Conservation (phyloP, 2,113 vertebrate genomes). For the Chrysemys picta region DNA sequence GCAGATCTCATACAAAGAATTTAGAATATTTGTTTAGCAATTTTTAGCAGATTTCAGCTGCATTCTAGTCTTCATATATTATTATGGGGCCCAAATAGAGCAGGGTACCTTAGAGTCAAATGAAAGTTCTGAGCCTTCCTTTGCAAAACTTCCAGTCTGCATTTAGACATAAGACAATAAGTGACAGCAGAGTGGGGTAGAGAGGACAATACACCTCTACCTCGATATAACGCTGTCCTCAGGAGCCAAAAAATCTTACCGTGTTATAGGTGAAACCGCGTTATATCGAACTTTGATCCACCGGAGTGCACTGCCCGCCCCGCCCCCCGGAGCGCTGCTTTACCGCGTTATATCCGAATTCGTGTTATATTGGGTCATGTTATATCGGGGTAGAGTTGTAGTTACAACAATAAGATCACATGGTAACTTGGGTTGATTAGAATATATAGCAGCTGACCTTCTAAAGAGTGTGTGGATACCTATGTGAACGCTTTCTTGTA, state of each 20-base stretch:
- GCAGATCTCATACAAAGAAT: conserved; percentile 63
- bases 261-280: too few relatives aligned
- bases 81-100: conserved; percentile 25
- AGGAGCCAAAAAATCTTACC: too few relatives aligned
- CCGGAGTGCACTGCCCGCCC: too few relatives aligned
- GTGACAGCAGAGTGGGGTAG: neutral
- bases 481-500: neutral
- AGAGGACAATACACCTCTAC: neutral
- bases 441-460: neutral
- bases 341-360: too few relatives aligned
- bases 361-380: too few relatives aligned
- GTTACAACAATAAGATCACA: conserved; percentile 10
- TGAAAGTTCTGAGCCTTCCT: conserved; percentile 51
- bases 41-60: conserved; percentile 23
- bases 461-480: neutral
- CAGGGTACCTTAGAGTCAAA: conserved; percentile 50
- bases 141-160: conserved; percentile 36
- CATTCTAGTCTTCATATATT: conserved; percentile 11
- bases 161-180: conserved; percentile 43
- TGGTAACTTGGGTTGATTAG: neutral
- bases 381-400: neutral
- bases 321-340: too few relatives aligned
- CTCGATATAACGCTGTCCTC: too few relatives aligned
- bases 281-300: too few relatives aligned
- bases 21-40: conserved; percentile 69